These are phyloP conservation scores for Galbula dea DNA, from an alignment of 2,113 vertebrate species.

Conservation along the genomic window DNA sequence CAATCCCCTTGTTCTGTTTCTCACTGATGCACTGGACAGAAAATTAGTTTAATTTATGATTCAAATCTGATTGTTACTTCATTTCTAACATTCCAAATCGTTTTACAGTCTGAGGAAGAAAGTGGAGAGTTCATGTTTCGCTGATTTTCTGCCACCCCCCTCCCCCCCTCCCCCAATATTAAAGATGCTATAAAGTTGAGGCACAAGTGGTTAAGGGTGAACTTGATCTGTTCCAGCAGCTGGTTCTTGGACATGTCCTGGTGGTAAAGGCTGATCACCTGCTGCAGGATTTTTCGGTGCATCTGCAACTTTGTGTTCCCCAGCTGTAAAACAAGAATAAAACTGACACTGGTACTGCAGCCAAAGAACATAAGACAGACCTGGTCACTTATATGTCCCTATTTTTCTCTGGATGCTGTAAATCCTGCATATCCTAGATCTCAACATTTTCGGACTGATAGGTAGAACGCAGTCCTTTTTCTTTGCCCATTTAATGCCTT, in stretches of 20 bases:
- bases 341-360: background rate
- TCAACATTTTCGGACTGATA: too few species aligned
- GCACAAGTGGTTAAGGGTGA: constrained; percentile 64
- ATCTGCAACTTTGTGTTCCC: constrained; percentile 38
- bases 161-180: background rate
- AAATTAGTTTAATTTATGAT: background rate
- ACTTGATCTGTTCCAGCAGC: constrained; percentile 42
- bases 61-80: background rate
- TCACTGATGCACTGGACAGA: background rate
- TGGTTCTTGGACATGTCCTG: constrained; percentile 57
- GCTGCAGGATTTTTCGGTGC: constrained; percentile 34
- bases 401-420: too few species aligned
- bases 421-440: too few species aligned
- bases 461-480: too few species aligned
- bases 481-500: too few species aligned
- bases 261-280: constrained; percentile 53
- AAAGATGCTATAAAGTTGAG: constrained; percentile 56
- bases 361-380: too few species aligned
- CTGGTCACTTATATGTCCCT: too few species aligned
- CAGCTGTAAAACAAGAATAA: constrained; percentile 56
- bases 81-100: background rate
- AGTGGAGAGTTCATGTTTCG: constrained; percentile 3
- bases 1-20: background rate
- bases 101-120: background rate
- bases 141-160: background rate